Evolutionary conservation across 2,888 invertebrate species (phyloP), one percentile per base, ranked within the genome.

Genomic region (Augiades crinisus): DNA sequence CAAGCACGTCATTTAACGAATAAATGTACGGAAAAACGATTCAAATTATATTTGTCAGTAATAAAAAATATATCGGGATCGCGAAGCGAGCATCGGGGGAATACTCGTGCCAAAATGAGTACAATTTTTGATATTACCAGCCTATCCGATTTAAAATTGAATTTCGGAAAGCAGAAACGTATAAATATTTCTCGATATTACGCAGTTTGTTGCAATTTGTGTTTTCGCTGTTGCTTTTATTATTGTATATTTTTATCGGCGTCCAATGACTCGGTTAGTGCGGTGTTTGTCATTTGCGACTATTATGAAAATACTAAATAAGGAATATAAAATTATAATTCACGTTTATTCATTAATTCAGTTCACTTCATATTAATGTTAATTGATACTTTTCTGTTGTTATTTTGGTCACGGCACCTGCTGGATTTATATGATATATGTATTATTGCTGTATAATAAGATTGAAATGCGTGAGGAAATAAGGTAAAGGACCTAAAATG

Each of bases 11-110:
- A 30, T 14, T 30, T 10, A 21, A 3, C 14, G 44, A 44, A 51
- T 44, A 44, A 51, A 44, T 44, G 44, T 44, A 44, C 27, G 44
- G 44, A 44, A 44, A 51, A 51, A 51, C 44, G 51, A 51, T 44
- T 51, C 51, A 36, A 51, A 51, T 51, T 51, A 44, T 51, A 51
- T 51, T 51, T 51, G 51, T 51, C 51, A 51, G 37, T 44, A 44
- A 51, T 51, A 51, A 51, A 51, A 51, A 51, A 51, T 50, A 51
- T 51, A 51, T 51, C 37, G 51, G 21, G 37, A 44, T 37, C 51
- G 44, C n/a, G 30, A 43, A 41, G 36, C 50, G 43, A 10, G 21
- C 27, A 19, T 14, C 41, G 14, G 37, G 45, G 44, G 44, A 51
- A 51, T 51, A 14, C 44, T 36, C 44, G 43, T 31, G 51, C 44